These are phyloP conservation scores for Drosophila leontia DNA, from an alignment of 1,140 invertebrate species.

Conservation along the genomic window DNA sequence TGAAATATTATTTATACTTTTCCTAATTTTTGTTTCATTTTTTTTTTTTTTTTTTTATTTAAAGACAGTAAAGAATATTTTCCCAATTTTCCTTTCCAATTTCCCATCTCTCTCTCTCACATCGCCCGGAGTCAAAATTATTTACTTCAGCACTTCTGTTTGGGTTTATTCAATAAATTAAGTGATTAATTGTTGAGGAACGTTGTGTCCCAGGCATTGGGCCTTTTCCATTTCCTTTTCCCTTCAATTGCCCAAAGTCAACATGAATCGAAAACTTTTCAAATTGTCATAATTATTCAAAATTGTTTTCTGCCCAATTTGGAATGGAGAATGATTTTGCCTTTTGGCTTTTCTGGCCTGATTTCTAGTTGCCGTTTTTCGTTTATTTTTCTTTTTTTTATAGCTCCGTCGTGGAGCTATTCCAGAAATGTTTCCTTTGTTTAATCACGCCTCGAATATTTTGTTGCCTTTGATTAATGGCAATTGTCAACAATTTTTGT, in stretches of 20 bases:
- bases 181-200: conserved; percentile 42
- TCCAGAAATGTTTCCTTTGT: conserved; percentile 10
- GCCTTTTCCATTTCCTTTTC: neutral
- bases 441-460: conserved; percentile 44
- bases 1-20: neutral
- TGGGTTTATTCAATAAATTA: conserved; percentile 45
- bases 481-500: conserved; percentile 56
- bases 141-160: conserved; percentile 46
- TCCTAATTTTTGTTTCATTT: neutral
- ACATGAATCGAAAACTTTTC: conserved; percentile 67
- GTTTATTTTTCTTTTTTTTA: neutral
- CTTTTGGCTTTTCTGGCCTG: conserved; percentile 1
- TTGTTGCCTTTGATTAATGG: conserved; percentile 68
- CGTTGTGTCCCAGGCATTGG: neutral
- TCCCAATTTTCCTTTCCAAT: neutral
- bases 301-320: conserved; percentile 69
- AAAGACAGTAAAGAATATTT: neutral
- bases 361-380: neutral
- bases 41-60: neutral
- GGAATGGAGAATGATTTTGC: conserved; percentile 2
- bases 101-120: neutral
- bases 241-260: conserved; percentile 18
- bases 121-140: neutral
- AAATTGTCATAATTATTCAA: conserved; percentile 78
- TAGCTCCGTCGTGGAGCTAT: conserved; percentile 12